These are phyloP conservation scores for Gorilla gorilla DNA, from an alignment of 2,113 vertebrate species.

Conservation along the genomic window DNA sequence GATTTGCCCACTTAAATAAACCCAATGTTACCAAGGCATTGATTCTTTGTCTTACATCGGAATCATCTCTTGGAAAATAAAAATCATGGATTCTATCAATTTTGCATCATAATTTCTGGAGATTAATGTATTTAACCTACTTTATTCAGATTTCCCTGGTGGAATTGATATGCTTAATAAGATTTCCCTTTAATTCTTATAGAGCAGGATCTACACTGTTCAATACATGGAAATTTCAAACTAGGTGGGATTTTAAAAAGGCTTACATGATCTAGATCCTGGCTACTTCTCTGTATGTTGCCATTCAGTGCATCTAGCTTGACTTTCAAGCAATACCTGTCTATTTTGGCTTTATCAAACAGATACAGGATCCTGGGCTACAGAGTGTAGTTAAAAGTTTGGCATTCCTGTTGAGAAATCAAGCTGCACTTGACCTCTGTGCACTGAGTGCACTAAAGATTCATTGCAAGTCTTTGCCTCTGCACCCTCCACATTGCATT, in stretches of 20 bases:
- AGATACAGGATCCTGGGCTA: neutral
- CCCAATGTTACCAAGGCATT: neutral
- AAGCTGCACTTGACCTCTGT: neutral
- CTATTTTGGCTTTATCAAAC: neutral
- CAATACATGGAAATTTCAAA: neutral
- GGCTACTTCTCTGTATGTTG: neutral
- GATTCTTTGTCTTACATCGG: neutral
- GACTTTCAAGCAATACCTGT: neutral
- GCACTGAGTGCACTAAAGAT: neutral
- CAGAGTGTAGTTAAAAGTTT: neutral
- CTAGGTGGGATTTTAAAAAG: neutral
- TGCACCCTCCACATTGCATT: neutral
- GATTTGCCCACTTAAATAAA: neutral
- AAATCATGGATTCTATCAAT: neutral
- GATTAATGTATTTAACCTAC: neutral
- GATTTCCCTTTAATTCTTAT: neutral
- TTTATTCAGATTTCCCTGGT: neutral
- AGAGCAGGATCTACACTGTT: neutral
- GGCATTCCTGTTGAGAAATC: neutral
- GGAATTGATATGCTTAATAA: neutral
- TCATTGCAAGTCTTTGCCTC: neutral
- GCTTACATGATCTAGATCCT: neutral
- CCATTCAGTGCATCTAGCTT: neutral
- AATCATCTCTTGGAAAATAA: neutral
- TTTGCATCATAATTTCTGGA: neutral